Conservation (phyloP, 2,888 invertebrate genomes). For the Lithophane leautieri region DNA sequence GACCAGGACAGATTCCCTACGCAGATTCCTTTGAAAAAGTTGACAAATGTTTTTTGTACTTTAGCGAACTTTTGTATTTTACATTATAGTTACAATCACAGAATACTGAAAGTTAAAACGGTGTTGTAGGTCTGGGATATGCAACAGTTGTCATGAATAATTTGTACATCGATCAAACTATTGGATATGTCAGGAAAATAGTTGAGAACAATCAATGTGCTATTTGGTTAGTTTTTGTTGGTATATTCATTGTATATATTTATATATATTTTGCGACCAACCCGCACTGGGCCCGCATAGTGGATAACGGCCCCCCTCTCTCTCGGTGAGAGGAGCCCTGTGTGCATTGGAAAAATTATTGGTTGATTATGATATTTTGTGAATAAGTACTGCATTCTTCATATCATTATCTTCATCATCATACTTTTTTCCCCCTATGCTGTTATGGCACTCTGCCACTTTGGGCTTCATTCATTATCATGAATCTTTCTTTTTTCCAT, state of each 20-base stretch:
- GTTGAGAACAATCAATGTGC: constrained; percentile 77
- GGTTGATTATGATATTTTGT: neutral
- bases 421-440: neutral
- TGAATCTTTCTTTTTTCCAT: neutral
- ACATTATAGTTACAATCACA: neutral
- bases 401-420: neutral
- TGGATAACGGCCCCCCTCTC: too few relatives aligned
- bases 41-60: neutral
- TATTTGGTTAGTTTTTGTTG: constrained; percentile 75
- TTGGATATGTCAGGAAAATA: constrained; percentile 75
- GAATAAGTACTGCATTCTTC: neutral
- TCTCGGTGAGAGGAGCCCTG: too few relatives aligned
- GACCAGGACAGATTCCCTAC: too few relatives aligned
- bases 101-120: too few relatives aligned
- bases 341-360: too few relatives aligned
- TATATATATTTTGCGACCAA: neutral
- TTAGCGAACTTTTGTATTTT: constrained; percentile 3
- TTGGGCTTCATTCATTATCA: too few relatives aligned
- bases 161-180: constrained; percentile 72
- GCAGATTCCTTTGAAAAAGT: neutral
- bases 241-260: neutral
- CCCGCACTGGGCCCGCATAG: too few relatives aligned
- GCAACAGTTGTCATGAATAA: constrained; percentile 71
- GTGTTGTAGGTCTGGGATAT: constrained; percentile 9
- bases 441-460: neutral